Conservation (phyloP, 1,140 invertebrate genomes). For the Batillaria attramentaria region DNA sequence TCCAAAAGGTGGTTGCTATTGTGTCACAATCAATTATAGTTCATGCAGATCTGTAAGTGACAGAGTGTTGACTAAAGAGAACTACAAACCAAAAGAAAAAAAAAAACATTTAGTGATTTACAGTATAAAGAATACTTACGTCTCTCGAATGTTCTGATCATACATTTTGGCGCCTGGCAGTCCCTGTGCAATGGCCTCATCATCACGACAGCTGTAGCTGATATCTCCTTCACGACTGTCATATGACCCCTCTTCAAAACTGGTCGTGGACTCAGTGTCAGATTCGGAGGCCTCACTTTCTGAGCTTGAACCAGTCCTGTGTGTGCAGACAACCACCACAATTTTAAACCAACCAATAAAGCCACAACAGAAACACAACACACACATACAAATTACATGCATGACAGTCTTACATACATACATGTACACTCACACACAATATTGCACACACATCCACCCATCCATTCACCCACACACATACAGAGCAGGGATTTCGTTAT, state of each 20-base stretch:
- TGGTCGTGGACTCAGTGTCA: slow-evolving; percentile 52
- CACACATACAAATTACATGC: not conserved
- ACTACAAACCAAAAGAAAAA: slow-evolving; percentile 3
- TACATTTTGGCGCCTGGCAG: slow-evolving; percentile 73
- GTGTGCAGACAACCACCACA: not conserved
- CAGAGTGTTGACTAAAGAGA: not conserved
- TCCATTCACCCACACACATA: no score
- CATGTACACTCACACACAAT: not conserved
- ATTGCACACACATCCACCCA: not conserved
- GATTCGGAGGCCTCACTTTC: slow-evolving; percentile 40
- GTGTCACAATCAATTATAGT: not conserved
- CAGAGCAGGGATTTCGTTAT: no score
- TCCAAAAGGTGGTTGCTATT: no score
- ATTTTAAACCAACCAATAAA: not conserved
- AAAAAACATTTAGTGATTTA: not conserved
- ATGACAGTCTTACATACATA: not conserved
- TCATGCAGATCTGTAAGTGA: not conserved
- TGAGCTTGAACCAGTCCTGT: slow-evolving; percentile 43
- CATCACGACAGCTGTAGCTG: slow-evolving; percentile 70
- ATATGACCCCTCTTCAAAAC: slow-evolving; percentile 72
- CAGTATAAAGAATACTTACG: slow-evolving; percentile 51
- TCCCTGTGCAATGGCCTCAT: slow-evolving; percentile 68
- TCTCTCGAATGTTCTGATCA: slow-evolving; percentile 70
- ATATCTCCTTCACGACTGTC: slow-evolving; percentile 70
- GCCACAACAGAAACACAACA: not conserved